Evolutionary conservation across 1,140 invertebrate species (phyloP), one percentile per base, ranked within the genome.

Genomic region (Ceratina japonica): DNA sequence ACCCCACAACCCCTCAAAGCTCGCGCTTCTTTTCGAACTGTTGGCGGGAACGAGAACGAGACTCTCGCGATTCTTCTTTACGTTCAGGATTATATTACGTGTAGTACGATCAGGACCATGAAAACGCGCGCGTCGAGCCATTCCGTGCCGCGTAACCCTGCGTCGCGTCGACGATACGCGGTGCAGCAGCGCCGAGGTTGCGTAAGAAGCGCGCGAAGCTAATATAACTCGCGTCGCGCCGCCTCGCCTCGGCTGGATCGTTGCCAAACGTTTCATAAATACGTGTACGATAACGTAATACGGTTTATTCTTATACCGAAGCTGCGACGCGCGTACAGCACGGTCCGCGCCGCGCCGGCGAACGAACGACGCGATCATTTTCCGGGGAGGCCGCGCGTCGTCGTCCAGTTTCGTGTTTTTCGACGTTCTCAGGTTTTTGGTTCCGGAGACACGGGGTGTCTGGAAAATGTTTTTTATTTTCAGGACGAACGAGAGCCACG

Each of bases 201-300:
- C 83, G 70, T 83, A 86, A 86, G 64, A 24, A 1, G 49, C 51
- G 71, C 20, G 73, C 27, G 81, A 62, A 61, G 75, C 73, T 73
- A 75, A 81, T 79, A 82, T 82, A 80, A 80, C 73, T 66, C 44
- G 76, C 56, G 80, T 76, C 37, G 37, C 37, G 37, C 37, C 37
- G 37, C 37, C 37, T 44, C 37, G 2, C 37, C 37, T 44, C 63
- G 58, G 71, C 75, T 86, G 84, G 84, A 76, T 65, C 13, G 22
- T 59, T 65, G 83, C 84, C 84, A 86, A 84, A 65, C 58, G 73
- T 82, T 79, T 85, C 75, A 85, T 82, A 82, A 82, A 86, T 82
- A 79, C 79, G 74, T 77, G 80, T 73, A 85, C 84, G 82, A 85
- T 79, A 85, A 82, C 83, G 84, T 82, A 85, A 85, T 69, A 59